Evolutionary conservation across 2,113 vertebrate genomes (phyloP), one percentile per base, ranked within the genome.

Genomic region (Corythaeola cristata): DNA sequence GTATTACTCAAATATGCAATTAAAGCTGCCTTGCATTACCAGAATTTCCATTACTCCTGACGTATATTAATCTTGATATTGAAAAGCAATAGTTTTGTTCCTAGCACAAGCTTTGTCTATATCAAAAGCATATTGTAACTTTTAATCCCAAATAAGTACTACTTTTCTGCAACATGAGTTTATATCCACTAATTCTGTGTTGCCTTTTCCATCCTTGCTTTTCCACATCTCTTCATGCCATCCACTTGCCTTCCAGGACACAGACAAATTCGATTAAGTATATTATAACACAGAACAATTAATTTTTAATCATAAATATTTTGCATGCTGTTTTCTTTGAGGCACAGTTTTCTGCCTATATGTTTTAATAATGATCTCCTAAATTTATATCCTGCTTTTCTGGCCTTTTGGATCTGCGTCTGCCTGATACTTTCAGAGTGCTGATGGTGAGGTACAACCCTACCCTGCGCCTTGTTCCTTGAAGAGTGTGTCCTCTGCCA

Each of bases 1-100:
- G 4, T 77, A 41, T 81, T 71, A 81, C 45, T 73, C 12, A 62
- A 37, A 58, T 53, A 60, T 13, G 9, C 16, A 88, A 41, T 37
- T 64, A 69, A 73, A 68, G 14, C 12, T 64, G 21, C 6, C 7
- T 3, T 4, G 0, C 3, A 0, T 76, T 41, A 73, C 45, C 33
- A 68, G 20, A 69, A 80, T 92, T 83, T 92, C 55, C 27, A 32
- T 80, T 90, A 52, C 17, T 71, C 17, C 32, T 28, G 32, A 32
- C 58, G 6, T 35, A 14, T 58, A 53, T 74, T 60, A 77, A 73
- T 67, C 17, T 8, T 58, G 9, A 63, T 44, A 28, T 14, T 45
- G 30, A 84, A 72, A 88, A 49, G 41, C 17, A 52, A 26, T 47
- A 35, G 4, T 14, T 69, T 80, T 74, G 7, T 20, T 68, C 37